Evolutionary conservation across 2,888 invertebrate species (phyloP).

Genomic region (Chrysomela aeneicollis): DNA sequence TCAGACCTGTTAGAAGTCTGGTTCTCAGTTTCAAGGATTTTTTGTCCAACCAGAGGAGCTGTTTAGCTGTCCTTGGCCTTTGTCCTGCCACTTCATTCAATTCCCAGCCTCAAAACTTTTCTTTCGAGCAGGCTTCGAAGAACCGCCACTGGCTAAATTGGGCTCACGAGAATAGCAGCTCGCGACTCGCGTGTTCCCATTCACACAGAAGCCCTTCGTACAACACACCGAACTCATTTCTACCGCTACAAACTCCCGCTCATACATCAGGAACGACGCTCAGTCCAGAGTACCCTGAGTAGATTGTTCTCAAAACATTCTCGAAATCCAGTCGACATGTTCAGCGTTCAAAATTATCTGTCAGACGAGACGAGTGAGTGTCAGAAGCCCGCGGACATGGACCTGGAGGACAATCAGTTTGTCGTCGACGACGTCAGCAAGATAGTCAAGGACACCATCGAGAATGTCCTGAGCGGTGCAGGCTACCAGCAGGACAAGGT

Average conservation of each 20-base stretch:
- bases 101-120: too few relatives aligned
- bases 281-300: too few relatives aligned
- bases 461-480: slow-evolving; percentile 76
- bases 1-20: too few relatives aligned
- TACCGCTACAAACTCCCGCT: not conserved
- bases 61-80: too few relatives aligned
- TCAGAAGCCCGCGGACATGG: slow-evolving; percentile 53
- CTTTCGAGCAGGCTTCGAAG: too few relatives aligned
- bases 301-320: too few relatives aligned
- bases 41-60: too few relatives aligned
- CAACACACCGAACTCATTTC: not conserved
- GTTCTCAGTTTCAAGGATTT: too few relatives aligned
- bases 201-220: not conserved
- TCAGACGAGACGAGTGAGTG: slow-evolving; percentile 35
- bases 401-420: slow-evolving; percentile 64
- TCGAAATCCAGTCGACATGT: slow-evolving; percentile 7
- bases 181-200: not conserved
- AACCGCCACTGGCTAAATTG: not conserved
- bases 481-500: slow-evolving; percentile 61
- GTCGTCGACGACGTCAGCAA: slow-evolving; percentile 79
- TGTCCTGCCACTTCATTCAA: too few relatives aligned
- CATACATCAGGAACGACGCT: not conserved
- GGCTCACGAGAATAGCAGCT: not conserved
- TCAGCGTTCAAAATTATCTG: slow-evolving; percentile 39
- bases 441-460: slow-evolving; percentile 78